Conservation (phyloP, 2,797 vertebrate genomes). For the Galago senegalensis region DNA sequence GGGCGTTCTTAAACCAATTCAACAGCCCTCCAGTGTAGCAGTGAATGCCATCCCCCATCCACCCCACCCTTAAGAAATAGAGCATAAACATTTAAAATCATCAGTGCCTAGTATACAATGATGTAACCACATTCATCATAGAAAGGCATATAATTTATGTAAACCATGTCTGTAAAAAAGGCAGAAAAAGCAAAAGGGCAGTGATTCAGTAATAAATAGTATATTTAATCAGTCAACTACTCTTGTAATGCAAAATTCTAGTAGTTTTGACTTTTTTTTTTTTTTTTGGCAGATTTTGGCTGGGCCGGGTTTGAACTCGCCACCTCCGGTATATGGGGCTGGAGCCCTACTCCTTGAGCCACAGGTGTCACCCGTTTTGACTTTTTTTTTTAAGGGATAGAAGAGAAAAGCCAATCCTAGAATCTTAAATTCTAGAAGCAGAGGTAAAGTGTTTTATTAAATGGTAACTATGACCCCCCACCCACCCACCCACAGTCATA, state of each 20-base stretch:
- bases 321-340: too few relatives aligned
- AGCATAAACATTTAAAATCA: neutral
- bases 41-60: neutral
- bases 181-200: constrained; percentile 75
- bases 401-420: neutral
- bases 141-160: neutral
- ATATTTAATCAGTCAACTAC: constrained; percentile 81
- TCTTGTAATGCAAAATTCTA: constrained; percentile 29
- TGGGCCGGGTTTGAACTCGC: too few relatives aligned
- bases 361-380: neutral
- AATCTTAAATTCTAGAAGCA: neutral
- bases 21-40: neutral
- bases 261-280: neutral
- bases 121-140: neutral
- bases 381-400: neutral
- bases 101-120: constrained; percentile 18
- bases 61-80: neutral
- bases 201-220: constrained; percentile 74
- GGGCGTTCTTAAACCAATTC: neutral
- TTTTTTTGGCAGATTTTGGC: too few relatives aligned
- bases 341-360: too few relatives aligned
- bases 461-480: fast-evolving
- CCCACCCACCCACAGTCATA: too few relatives aligned
- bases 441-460: neutral
- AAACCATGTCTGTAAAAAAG: constrained; percentile 79